Evolutionary conservation across 2,888 invertebrate species (phyloP).

Genomic region (Lordiphosa andalusiaca): DNA sequence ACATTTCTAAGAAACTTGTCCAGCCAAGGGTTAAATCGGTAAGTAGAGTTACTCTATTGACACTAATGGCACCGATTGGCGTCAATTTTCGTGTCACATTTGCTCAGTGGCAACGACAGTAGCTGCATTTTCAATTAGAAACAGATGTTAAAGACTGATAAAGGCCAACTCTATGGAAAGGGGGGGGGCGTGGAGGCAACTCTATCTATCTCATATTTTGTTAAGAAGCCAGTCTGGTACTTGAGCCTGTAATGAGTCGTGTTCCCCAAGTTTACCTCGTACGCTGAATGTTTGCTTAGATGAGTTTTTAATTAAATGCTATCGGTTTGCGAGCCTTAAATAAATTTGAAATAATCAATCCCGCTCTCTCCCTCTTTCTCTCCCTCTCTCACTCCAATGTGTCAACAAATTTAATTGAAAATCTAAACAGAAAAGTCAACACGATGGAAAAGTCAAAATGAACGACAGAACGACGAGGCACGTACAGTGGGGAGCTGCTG

Average conservation of each 20-base stretch:
- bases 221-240: slow-evolving; percentile 41
- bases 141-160: slow-evolving; percentile 77
- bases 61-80: slow-evolving; percentile 74
- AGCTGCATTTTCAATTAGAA: slow-evolving; percentile 78
- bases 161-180: slow-evolving; percentile 18
- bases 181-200: background rate
- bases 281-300: slow-evolving; percentile 58
- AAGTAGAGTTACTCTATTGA: slow-evolving; percentile 51
- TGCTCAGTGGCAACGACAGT: slow-evolving; percentile 55
- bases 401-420: slow-evolving; percentile 76
- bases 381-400: slow-evolving; percentile 32
- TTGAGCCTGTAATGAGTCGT: slow-evolving; percentile 74
- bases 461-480: slow-evolving; percentile 11
- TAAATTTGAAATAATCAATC: slow-evolving; percentile 70
- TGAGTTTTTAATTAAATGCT: slow-evolving; percentile 72
- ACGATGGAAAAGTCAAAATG: slow-evolving; percentile 52
- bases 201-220: slow-evolving; percentile 11
- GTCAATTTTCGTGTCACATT: slow-evolving; percentile 72
- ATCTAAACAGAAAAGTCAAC: slow-evolving; percentile 74
- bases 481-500: slow-evolving; percentile 27
- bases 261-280: slow-evolving; percentile 22
- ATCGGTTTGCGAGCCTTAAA: slow-evolving; percentile 68
- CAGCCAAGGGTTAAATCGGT: too few species aligned
- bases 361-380: slow-evolving; percentile 28
- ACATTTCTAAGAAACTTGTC: too few species aligned